Percentiles rank a stretch among this genome's conserved stretches.
Conservation (phyloP, 2,113 vertebrate species). For the Calyptommatus sinebrachiatus region DNA sequence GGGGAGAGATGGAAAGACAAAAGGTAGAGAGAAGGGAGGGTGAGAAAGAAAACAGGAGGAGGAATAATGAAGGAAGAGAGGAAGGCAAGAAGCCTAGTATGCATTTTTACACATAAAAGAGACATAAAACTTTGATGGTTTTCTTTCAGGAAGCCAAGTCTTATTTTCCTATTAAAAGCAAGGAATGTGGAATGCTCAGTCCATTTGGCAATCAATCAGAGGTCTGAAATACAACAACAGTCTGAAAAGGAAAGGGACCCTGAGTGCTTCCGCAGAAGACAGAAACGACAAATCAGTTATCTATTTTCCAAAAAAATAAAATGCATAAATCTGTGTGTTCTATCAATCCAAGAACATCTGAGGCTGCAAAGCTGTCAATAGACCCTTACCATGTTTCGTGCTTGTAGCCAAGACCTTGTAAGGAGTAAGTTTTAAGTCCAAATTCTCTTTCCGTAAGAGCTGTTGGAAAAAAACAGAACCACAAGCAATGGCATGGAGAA, state of each 20-base stretch:
- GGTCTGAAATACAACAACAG: not conserved
- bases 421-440: conserved; percentile 95
- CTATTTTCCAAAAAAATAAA: too few species aligned
- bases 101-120: not conserved
- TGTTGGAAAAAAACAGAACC: conserved; percentile 49
- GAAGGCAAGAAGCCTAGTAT: not conserved
- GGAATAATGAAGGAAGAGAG: too few species aligned
- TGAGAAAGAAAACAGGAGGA: too few species aligned
- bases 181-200: not conserved
- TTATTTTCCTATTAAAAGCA: not conserved
- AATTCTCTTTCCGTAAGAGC: conserved; percentile 94
- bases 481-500: not conserved
- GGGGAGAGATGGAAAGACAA: too few species aligned
- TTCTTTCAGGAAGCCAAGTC: not conserved
- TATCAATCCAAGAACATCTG: too few species aligned
- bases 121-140: not conserved
- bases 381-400: conserved; percentile 90
- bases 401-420: conserved; percentile 98
- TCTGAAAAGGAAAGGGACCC: too few species aligned
- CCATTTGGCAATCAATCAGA: not conserved
- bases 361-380: not conserved
- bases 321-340: too few species aligned
- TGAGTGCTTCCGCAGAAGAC: too few species aligned
- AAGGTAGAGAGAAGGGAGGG: too few species aligned
- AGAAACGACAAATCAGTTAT: too few species aligned